These are phyloP conservation scores for Lasius platythorax DNA, from an alignment of 2,888 invertebrate genomes.

Conservation along the genomic window DNA sequence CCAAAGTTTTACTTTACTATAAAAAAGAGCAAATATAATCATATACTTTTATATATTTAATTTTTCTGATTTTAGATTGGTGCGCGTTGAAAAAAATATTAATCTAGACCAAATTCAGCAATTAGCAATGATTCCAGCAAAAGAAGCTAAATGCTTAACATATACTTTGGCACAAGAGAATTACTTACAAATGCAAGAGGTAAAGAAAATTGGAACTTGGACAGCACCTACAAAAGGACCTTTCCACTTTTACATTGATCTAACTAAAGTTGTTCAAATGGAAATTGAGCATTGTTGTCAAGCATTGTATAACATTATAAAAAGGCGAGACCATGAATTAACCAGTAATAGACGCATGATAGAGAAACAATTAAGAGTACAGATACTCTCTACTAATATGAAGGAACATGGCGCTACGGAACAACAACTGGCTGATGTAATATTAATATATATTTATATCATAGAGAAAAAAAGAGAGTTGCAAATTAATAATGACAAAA, in stretches of 20 bases:
- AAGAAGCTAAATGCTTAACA: slow-evolving; percentile 95
- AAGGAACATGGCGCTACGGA: slow-evolving; percentile 92
- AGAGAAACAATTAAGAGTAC: slow-evolving; percentile 95
- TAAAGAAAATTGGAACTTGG: slow-evolving; percentile 90
- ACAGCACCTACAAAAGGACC: slow-evolving; percentile 94
- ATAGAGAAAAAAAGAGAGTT: not conserved
- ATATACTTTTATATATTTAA: not conserved
- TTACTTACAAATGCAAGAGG: slow-evolving; percentile 90
- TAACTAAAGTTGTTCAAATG: slow-evolving; percentile 90
- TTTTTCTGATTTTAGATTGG: slow-evolving; percentile 88
- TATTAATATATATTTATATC: not conserved
- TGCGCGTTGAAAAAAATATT: slow-evolving; percentile 92
- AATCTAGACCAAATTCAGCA: slow-evolving; percentile 97
- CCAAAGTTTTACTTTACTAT: not conserved
- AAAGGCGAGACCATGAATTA: slow-evolving; percentile 89
- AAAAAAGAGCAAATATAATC: not conserved
- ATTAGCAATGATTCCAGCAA: slow-evolving; percentile 96
- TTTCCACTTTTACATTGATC: slow-evolving; percentile 92
- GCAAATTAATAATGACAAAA: slow-evolving; percentile 12
- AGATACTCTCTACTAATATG: slow-evolving; percentile 93
- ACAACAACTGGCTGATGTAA: slow-evolving; percentile 91
- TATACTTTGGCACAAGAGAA: slow-evolving; percentile 95
- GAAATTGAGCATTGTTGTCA: slow-evolving; percentile 91
- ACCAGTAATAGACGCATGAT: slow-evolving; percentile 92
- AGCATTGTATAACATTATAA: slow-evolving; percentile 90